Evolutionary conservation across 92 coral and sea anemone species (phyloP).

Genomic region (Siderastrea siderea): DNA sequence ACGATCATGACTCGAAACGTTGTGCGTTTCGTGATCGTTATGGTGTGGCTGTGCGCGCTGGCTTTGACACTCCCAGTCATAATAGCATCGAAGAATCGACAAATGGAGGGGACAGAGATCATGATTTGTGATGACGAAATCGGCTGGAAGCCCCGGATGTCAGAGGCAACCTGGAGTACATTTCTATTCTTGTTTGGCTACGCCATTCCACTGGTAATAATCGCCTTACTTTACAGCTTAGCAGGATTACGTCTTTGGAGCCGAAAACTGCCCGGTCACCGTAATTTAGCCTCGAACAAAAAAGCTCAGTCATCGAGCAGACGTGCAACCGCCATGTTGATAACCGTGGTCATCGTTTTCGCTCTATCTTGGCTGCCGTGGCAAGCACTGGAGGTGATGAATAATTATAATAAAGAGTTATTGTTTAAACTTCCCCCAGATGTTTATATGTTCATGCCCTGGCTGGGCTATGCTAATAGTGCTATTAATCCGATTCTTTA

Average conservation of each 20-base stretch:
- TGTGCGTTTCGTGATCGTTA: conserved; percentile 42
- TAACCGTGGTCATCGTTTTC: conserved; percentile 76
- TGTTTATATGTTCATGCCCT: conserved; percentile 53
- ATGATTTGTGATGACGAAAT: conserved; percentile 18
- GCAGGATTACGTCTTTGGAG: conserved; percentile 75
- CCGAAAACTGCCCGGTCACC: conserved; percentile 79
- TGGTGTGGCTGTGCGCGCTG: conserved; percentile 65
- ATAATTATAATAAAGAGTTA: background rate
- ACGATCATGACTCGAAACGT: conserved; percentile 66
- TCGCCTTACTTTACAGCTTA: conserved; percentile 51
- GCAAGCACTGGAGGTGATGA: conserved; percentile 52
- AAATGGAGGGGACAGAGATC: background rate
- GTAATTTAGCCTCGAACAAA: conserved; percentile 53
- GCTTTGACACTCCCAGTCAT: conserved; percentile 59
- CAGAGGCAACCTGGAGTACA: conserved; percentile 12
- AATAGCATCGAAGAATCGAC: conserved; percentile 6
- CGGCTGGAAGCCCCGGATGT: conserved; percentile 14
- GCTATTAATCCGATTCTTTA: conserved; percentile 84
- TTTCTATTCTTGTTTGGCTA: conserved; percentile 45
- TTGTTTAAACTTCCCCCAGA: conserved; percentile 30
- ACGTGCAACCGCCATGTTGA: conserved; percentile 78
- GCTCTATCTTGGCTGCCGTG: conserved; percentile 81
- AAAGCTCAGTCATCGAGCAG: conserved; percentile 63
- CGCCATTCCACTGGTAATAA: conserved; percentile 57
- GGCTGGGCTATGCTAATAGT: conserved; percentile 76